phyloP scores from a whole-genome alignment of 2,888 invertebrate species.

The Oegoconia quadripuncta region DNA sequence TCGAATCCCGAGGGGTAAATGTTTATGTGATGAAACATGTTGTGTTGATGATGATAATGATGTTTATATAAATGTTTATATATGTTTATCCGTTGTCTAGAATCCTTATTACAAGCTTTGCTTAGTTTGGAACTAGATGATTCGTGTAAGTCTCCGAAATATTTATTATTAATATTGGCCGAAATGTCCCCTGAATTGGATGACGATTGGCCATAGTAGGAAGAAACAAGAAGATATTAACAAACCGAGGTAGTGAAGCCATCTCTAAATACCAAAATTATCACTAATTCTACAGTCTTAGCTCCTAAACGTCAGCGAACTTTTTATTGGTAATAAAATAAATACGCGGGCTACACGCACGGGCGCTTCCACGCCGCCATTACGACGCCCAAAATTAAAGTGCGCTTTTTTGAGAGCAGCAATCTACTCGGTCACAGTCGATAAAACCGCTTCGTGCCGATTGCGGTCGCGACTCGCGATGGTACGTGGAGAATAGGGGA shows the following conservation, averaged over 20 bases:
- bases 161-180: too few species aligned
- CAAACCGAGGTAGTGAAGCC: slow-evolving; percentile 16
- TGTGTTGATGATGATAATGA: too few species aligned
- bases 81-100: too few species aligned
- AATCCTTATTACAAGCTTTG: too few species aligned
- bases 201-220: too few species aligned
- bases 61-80: too few species aligned
- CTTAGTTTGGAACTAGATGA: too few species aligned
- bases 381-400: slow-evolving; percentile 66
- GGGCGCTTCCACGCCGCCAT: slow-evolving; percentile 46
- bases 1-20: too few species aligned
- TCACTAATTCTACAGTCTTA: slow-evolving; percentile 15
- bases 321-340: slow-evolving; percentile 74
- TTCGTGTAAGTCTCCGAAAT: too few species aligned
- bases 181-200: too few species aligned
- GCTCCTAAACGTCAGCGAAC: slow-evolving; percentile 35
- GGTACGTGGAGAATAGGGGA: slow-evolving; percentile 27
- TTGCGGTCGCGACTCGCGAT: slow-evolving; percentile 40
- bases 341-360: slow-evolving; percentile 67
- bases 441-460: slow-evolving; percentile 74
- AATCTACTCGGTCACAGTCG: slow-evolving; percentile 69
- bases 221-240: too few species aligned
- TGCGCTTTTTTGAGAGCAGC: slow-evolving; percentile 70
- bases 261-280: slow-evolving; percentile 16
- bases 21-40: too few species aligned